Evolutionary conservation across 2,797 vertebrate genomes (phyloP), one percentile per base, ranked within the genome.

Genomic region (Hippopotamyrus pictus): DNA sequence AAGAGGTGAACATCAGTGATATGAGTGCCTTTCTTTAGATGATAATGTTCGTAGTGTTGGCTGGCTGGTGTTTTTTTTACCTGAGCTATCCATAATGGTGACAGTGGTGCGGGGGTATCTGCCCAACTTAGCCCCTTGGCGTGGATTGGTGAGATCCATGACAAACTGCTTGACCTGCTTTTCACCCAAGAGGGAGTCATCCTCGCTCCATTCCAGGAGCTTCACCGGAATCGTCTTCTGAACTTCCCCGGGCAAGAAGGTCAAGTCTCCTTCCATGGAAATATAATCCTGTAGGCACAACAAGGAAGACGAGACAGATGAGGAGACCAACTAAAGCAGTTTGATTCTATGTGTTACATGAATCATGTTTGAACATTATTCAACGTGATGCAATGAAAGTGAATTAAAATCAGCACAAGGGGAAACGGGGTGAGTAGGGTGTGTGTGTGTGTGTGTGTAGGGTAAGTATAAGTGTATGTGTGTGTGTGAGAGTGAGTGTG

Each of bases 91-190:
- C 0, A 96, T 88, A 0, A 99, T 97, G 92, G 97, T 97, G 92
- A 99, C 91, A 0, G 97, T 98, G 90, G 98, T 96, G 62, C 96
- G 95, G 0, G 97, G 96, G 91, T 97, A 97, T 89, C 96, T 96
- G 73, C 98, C 99, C 2, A 99, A 93, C 91, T 97, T 98, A 88
- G 97, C 97, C 0, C 98, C 97, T 0, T 98, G 94, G 88, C 96
- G 97, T 87, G 98, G 98, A 89, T 97, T 98, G 91, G 96, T 97
- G 88, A 99, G 97, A 87, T 99, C 98, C 91, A 99, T 86, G 12
- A 96, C 92, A 44, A 99, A 99, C 92, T 98, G 97, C 91, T 97
- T 98, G 90, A 96, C 90, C 92, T 97, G 97, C 89, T 91, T 95
- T 88, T 96, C 96, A 19, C 95, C 95, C 86, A 99, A 94, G 22